Percentiles rank a stretch among this genome's conserved stretches.
phyloP scores from a whole-genome alignment of 1,140 invertebrate species.

The Dinoponera quadriceps region DNA sequence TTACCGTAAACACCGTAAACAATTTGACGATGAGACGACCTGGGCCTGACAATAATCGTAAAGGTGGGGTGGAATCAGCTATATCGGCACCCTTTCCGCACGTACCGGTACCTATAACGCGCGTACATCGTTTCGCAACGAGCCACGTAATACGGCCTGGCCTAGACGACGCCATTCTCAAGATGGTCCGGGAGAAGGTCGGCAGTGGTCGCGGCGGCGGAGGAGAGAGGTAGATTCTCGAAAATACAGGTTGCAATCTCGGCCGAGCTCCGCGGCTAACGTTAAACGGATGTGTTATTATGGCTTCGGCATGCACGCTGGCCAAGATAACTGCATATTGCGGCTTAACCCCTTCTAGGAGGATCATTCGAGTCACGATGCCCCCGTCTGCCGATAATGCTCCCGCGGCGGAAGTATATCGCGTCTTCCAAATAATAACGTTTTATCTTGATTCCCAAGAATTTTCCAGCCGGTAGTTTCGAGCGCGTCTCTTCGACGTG shows the following conservation, averaged over 20 bases:
- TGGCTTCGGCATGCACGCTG: slow-evolving; percentile 61
- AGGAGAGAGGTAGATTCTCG: slow-evolving; percentile 34
- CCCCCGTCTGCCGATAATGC: slow-evolving; percentile 36
- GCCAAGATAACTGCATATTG: slow-evolving; percentile 73
- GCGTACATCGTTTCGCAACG: slow-evolving; percentile 46
- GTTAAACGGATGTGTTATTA: slow-evolving; percentile 69
- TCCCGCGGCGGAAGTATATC: slow-evolving; percentile 45
- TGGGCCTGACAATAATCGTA: slow-evolving; percentile 67
- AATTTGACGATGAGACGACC: slow-evolving; percentile 63
- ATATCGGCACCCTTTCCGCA: slow-evolving; percentile 53
- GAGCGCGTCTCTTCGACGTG: background rate
- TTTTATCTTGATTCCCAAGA: slow-evolving; percentile 47
- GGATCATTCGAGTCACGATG: slow-evolving; percentile 49
- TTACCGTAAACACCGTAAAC: slow-evolving; percentile 65
- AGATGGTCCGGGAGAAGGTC: slow-evolving; percentile 54
- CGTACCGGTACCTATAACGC: slow-evolving; percentile 45
- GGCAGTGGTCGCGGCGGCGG: slow-evolving; percentile 25
- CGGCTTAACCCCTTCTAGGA: slow-evolving; percentile 60
- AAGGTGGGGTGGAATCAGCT: slow-evolving; percentile 65
- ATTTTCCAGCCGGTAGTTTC: background rate
- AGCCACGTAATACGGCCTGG: slow-evolving; percentile 42
- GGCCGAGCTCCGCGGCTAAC: slow-evolving; percentile 46
- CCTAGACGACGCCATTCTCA: slow-evolving; percentile 54
- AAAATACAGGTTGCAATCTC: slow-evolving; percentile 64
- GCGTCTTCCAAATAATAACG: slow-evolving; percentile 46